Evolutionary conservation across 2,888 invertebrate genomes (phyloP), one percentile per base, ranked within the genome.

Genomic region (Leptopilina syphax): DNA sequence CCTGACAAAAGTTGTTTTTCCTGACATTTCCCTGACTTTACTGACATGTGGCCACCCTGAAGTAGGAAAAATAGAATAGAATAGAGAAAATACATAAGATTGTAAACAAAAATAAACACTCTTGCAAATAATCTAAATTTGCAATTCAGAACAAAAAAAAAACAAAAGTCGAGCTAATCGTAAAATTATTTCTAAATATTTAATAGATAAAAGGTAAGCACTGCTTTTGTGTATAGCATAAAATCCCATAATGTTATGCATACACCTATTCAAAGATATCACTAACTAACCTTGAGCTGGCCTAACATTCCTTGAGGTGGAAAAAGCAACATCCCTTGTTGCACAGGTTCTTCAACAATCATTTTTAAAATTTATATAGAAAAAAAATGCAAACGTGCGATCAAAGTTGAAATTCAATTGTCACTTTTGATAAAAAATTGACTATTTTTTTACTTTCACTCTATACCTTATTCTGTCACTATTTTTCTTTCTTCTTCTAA

Each of bases 321-420:
- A 92, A 97, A 94, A 91, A 96, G 93, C 89, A 97, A 94, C 93
- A 94, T 95, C 91, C 97, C 97, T 91, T 95, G 94, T 90, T 95
- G 94, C 88, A 96, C 93, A 90, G 95, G 95, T 92, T 95, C 95
- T 93, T 96, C 96, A 90, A 94, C 94, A 91, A 96, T 96, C 96
- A 96, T 96, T 86, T 87, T 88, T 82, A 0, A 79, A 57, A 73
- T 34, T 34, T 34, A 34, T 34, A 34, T 1, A 70, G 8, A 34
- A 1, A 34, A 27, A 13, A 57, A 78, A 76, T 27, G 78, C 73
- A 77, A 13, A n/a, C 41, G 10, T 34, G 6, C 7, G 8, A 18
- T 34, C 34, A 44, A 47, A 34, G n/a, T 79, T 34, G 54, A 57
- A 57, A 65, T 77, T 54, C 76, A 57, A 27, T 34, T 77, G 12